These are phyloP conservation scores for Capra hircus DNA, from an alignment of 2,113 vertebrate species.

Conservation along the genomic window DNA sequence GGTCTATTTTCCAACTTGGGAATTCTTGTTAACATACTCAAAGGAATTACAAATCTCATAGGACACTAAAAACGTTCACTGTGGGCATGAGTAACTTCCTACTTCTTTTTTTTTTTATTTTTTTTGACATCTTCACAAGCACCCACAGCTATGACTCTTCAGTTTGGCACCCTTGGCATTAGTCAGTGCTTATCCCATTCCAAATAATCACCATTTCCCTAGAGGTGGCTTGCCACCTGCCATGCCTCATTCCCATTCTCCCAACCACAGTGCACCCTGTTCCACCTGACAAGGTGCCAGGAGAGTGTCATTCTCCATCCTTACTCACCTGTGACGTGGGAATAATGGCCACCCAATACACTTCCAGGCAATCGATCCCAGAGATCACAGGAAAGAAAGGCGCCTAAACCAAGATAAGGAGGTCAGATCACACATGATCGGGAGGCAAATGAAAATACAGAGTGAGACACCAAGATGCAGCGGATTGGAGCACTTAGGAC, in stretches of 20 bases:
- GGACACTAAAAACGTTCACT: background rate
- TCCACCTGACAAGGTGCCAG: background rate
- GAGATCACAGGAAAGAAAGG: background rate
- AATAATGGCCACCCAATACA: background rate
- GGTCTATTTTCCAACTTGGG: background rate
- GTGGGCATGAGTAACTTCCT: background rate
- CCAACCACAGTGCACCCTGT: background rate
- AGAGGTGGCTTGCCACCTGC: background rate
- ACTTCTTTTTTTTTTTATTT: background rate
- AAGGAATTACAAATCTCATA: background rate
- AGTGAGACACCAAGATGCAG: background rate
- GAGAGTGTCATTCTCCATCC: background rate
- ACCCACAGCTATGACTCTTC: background rate
- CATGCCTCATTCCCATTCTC: background rate
- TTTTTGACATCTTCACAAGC: background rate
- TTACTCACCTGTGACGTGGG: background rate
- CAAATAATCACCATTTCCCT: background rate
- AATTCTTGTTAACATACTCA: background rate
- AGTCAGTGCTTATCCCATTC: background rate
- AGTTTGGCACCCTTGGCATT: background rate
- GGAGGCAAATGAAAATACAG: background rate
- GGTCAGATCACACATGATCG: background rate
- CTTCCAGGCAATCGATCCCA: background rate
- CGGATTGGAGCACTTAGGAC: background rate
- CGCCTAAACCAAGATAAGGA: background rate